Percentiles rank a stretch among this genome's conserved stretches.
These are phyloP conservation scores for Acropternis orthonyx DNA, from an alignment of 2,797 vertebrate species.

Conservation along the genomic window DNA sequence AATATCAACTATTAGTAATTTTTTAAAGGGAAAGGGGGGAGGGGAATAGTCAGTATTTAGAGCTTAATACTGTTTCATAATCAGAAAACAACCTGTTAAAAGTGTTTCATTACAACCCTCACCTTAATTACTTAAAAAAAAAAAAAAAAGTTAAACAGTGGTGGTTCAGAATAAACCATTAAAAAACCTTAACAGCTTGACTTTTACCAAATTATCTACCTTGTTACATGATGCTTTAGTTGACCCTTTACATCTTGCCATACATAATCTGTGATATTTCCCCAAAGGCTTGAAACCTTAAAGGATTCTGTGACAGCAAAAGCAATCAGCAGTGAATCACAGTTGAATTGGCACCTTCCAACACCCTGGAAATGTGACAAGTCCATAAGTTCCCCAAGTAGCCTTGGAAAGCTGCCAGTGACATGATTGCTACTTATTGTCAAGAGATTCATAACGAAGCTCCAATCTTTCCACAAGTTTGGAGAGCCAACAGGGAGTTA, in stretches of 20 bases:
- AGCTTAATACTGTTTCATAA: not conserved
- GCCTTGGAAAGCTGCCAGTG: not conserved
- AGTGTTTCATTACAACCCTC: not conserved
- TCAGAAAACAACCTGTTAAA: not conserved
- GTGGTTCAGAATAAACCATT: not conserved
- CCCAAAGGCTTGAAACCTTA: not conserved
- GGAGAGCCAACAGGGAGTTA: not conserved
- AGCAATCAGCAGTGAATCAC: slow-evolving; percentile 42
- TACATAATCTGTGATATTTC: not conserved
- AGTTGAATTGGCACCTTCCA: not conserved
- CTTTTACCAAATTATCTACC: slow-evolving; percentile 13
- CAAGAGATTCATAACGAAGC: not conserved
- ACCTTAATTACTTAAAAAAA: not conserved
- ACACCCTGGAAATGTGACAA: not conserved
- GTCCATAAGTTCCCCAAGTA: not conserved
- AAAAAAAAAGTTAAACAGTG: not conserved
- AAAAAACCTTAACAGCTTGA: not conserved
- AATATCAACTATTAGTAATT: not conserved
- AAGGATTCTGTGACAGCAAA: slow-evolving; percentile 14
- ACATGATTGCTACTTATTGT: not conserved
- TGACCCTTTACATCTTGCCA: slow-evolving; percentile 6
- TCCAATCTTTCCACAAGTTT: not conserved
- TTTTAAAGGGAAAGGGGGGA: not conserved
- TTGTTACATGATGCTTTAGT: not conserved
- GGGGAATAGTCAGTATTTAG: not conserved